A percentile compares a stretch with the other conserved stretches of the same genome.
phyloP scores from a whole-genome alignment of 2,797 vertebrate species.

The Micrastur ruficollis region DNA sequence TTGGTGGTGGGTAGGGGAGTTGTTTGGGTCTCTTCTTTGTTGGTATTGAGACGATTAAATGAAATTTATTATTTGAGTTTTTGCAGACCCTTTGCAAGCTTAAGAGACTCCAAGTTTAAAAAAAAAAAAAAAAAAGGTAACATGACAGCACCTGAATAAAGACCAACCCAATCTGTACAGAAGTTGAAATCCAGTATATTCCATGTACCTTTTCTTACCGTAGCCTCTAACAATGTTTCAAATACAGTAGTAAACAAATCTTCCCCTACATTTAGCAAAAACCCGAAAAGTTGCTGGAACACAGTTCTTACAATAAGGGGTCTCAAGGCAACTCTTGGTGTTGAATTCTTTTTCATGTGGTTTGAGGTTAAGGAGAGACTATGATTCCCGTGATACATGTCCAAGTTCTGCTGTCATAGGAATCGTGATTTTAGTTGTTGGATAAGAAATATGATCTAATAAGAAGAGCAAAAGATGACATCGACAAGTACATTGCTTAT shows the following conservation, averaged over 20 bases:
- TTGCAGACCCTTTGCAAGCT: background rate
- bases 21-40: background rate
- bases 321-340: background rate
- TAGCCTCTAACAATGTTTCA: background rate
- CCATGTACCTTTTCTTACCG: background rate
- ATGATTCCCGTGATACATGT: background rate
- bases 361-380: background rate
- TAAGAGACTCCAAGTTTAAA: background rate
- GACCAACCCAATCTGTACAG: background rate
- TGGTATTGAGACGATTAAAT: background rate
- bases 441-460: background rate
- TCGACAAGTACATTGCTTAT: background rate
- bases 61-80: background rate
- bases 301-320: background rate
- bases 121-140: background rate
- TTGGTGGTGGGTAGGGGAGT: background rate
- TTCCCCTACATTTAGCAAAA: background rate
- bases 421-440: background rate
- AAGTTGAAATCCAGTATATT: background rate
- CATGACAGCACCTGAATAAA: background rate
- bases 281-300: background rate
- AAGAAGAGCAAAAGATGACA: background rate
- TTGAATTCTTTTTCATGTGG: background rate
- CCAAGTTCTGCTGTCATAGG: background rate
- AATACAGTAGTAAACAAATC: background rate